Conservation (phyloP, 2,113 vertebrate genomes). For the Electrona antarctica region DNA sequence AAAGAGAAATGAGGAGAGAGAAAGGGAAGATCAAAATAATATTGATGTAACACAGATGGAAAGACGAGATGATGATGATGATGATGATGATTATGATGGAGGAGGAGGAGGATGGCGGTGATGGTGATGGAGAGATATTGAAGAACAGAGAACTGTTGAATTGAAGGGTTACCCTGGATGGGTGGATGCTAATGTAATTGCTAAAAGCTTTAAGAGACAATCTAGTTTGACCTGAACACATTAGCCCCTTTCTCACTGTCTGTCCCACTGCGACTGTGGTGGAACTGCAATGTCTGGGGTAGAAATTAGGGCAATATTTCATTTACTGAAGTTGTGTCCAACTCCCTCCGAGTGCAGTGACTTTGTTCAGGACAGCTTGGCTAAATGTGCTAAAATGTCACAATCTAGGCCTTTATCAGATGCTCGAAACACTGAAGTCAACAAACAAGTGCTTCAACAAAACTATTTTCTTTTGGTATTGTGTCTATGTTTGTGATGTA, state of each 20-base stretch:
- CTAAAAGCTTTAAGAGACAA: slow-evolving; percentile 48
- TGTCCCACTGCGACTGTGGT: slow-evolving; percentile 28
- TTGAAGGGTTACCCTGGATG: slow-evolving; percentile 37
- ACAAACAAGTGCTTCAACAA: no score
- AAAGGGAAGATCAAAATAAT: slow-evolving; percentile 15
- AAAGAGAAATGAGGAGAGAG: neutral
- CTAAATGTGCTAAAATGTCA: no score
- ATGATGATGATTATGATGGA: neutral
- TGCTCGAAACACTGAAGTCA: no score
- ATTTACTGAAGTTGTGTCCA: slow-evolving; percentile 22
- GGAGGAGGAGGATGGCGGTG: slow-evolving; percentile 26
- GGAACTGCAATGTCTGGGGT: slow-evolving; percentile 43
- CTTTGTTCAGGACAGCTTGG: slow-evolving; percentile 11
- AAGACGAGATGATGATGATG: no score
- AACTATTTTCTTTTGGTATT: no score
- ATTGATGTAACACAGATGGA: slow-evolving; percentile 1
- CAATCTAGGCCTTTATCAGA: no score
- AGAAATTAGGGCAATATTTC: slow-evolving; percentile 30
- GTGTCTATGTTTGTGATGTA: no score
- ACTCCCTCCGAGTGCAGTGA: slow-evolving; percentile 16
- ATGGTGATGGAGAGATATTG: slow-evolving; percentile 16
- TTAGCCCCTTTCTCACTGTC: slow-evolving; percentile 22
- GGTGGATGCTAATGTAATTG: slow-evolving; percentile 59
- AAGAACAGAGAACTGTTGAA: neutral
- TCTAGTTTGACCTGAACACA: slow-evolving; percentile 34